A percentile compares a stretch with the other conserved stretches of the same genome.
Conservation (phyloP, 2,888 invertebrate species). For the Ennomos quercinarius region DNA sequence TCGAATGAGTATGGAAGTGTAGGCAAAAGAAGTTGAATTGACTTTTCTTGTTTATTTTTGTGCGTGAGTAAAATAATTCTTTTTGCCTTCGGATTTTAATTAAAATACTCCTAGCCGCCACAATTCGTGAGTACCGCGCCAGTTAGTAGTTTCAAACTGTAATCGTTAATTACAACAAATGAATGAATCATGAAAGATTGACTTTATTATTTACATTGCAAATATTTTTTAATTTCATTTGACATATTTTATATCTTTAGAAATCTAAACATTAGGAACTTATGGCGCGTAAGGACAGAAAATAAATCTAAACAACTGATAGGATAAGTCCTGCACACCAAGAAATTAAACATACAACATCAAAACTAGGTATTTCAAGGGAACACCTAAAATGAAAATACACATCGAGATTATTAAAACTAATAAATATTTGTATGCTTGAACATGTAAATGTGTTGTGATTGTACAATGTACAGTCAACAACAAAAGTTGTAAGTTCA, state of each 20-base stretch:
- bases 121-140: constrained; percentile 19
- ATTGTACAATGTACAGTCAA: background rate
- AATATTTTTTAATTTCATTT: background rate
- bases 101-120: constrained; percentile 1
- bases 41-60: no score
- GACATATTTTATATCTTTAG: background rate
- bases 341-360: constrained; percentile 36
- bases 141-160: constrained; percentile 24
- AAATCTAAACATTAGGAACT: background rate
- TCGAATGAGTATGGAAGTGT: no score
- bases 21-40: no score
- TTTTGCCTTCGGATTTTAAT: constrained; percentile 1
- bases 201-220: background rate
- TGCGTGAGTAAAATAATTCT: no score
- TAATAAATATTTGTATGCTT: constrained; percentile 2
- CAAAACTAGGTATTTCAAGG: constrained; percentile 20
- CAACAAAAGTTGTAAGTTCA: no score
- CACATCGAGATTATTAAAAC: constrained; percentile 19
- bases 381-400: constrained; percentile 10
- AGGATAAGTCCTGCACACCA: constrained; percentile 33
- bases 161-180: constrained; percentile 23
- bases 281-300: constrained; percentile 13
- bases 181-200: constrained; percentile 6
- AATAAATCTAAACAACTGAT: constrained; percentile 18
- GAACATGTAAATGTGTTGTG: background rate